phyloP scores from a whole-genome alignment of 2,888 invertebrate species.

The Ornithoptera alexandrae region DNA sequence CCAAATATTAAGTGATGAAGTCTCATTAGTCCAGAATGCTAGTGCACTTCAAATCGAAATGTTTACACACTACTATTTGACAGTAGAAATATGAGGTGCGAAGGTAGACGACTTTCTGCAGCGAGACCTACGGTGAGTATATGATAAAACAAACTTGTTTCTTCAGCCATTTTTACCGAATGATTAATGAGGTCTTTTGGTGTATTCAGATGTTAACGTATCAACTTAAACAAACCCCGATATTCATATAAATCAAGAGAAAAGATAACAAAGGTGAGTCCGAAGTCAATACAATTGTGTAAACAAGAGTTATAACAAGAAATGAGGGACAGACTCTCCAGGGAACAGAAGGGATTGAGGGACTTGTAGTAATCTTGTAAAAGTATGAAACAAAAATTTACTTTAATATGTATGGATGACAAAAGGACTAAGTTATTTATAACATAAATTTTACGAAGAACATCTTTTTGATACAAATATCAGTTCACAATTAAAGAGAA shows the following conservation, averaged over 20 bases:
- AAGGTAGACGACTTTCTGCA: too few relatives aligned
- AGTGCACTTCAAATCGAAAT: too few relatives aligned
- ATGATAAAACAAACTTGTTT: not conserved
- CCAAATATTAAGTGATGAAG: too few relatives aligned
- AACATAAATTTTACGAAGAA: too few relatives aligned
- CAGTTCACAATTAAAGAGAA: too few relatives aligned
- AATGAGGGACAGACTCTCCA: constrained; percentile 23
- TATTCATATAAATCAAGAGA: constrained; percentile 25
- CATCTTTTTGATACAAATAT: too few relatives aligned
- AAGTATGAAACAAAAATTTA: constrained; percentile 19
- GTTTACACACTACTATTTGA: too few relatives aligned
- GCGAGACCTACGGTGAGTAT: not conserved
- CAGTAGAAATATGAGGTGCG: too few relatives aligned
- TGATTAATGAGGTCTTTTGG: not conserved
- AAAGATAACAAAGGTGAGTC: constrained; percentile 27
- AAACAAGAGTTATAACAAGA: constrained; percentile 29
- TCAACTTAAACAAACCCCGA: constrained; percentile 12
- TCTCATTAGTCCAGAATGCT: too few relatives aligned
- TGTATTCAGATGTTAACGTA: constrained; percentile 17
- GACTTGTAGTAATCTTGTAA: constrained; percentile 10
- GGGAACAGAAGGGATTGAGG: constrained; percentile 25
- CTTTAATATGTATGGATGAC: not conserved
- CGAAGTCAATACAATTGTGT: constrained; percentile 28
- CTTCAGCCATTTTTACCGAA: not conserved
- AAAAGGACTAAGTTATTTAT: too few relatives aligned